Conservation (phyloP, 2,888 invertebrate species). For the Deilephila porcellus region DNA sequence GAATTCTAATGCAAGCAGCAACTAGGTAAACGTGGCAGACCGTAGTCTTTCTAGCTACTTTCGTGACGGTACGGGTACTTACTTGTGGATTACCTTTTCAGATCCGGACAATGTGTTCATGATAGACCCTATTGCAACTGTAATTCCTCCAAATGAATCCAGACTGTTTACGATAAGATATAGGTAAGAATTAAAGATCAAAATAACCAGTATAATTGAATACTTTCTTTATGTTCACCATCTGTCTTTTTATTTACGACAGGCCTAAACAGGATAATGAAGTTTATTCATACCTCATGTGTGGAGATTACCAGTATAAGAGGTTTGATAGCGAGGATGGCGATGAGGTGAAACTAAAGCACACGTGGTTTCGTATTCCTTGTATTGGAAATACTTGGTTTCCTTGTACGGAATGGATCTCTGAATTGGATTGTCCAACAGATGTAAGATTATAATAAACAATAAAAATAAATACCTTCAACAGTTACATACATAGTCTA, state of each 20-base stretch:
- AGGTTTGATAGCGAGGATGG: slow-evolving; percentile 42
- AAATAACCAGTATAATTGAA: neutral
- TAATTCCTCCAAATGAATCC: slow-evolving; percentile 74
- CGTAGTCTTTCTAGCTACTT: no score
- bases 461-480: no score
- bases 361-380: slow-evolving; percentile 76
- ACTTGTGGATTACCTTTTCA: slow-evolving; percentile 48
- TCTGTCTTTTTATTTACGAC: slow-evolving; percentile 27
- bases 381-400: slow-evolving; percentile 77
- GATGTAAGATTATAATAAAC: slow-evolving; percentile 54
- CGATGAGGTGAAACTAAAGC: slow-evolving; percentile 56
- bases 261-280: slow-evolving; percentile 72
- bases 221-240: neutral
- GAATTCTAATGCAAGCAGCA: no score
- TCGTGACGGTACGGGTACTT: neutral
- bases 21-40: no score
- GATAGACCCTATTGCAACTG: slow-evolving; percentile 68
- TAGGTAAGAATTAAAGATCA: slow-evolving; percentile 55
- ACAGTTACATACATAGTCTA: no score
- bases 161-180: slow-evolving; percentile 75
- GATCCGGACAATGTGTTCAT: slow-evolving; percentile 75
- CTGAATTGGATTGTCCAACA: slow-evolving; percentile 72
- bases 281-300: slow-evolving; percentile 71
- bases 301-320: slow-evolving; percentile 73
- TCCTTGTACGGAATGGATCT: slow-evolving; percentile 70